Evolutionary conservation across 37 sponge, comb jelly and placozoan genomes (phyloP).

Genomic region (Lycopodina hypogea): DNA sequence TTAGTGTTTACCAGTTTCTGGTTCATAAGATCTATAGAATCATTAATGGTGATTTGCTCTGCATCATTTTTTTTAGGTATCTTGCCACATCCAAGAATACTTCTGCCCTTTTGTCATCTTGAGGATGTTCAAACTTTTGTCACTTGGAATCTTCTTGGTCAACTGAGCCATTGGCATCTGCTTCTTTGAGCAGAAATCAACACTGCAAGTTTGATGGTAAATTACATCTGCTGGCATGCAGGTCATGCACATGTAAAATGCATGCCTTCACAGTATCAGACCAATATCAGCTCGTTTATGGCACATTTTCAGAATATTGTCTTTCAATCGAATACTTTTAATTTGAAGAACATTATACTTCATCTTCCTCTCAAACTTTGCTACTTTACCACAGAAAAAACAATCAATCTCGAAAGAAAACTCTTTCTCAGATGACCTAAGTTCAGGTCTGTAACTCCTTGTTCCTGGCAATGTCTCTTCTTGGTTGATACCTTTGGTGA

Average conservation of each 20-base stretch:
- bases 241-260: conserved; percentile 49
- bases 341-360: conserved; percentile 47
- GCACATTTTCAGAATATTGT: conserved; percentile 33
- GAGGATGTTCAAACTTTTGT: conserved; percentile 40
- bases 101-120: conserved; percentile 30
- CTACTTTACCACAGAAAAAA: conserved; percentile 41
- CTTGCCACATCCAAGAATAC: conserved; percentile 56
- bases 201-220: conserved; percentile 35
- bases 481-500: conserved; percentile 32
- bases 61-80: conserved; percentile 50
- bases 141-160: conserved; percentile 29
- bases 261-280: conserved; percentile 39
- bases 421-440: conserved; percentile 38
- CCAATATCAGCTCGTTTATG: conserved; percentile 45
- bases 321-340: conserved; percentile 35
- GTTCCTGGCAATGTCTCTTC: conserved; percentile 13
- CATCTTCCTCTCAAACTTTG: conserved; percentile 32
- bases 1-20: conserved; percentile 20
- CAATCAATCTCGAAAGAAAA: conserved; percentile 50
- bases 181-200: conserved; percentile 40
- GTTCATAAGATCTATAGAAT: conserved; percentile 28
- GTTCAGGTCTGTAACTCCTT: conserved; percentile 22
- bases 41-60: conserved; percentile 45
- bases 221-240: conserved; percentile 54
- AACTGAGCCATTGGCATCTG: conserved; percentile 46